Evolutionary conservation across 2,113 vertebrate species (phyloP).

Genomic region (Oryzias woworae): DNA sequence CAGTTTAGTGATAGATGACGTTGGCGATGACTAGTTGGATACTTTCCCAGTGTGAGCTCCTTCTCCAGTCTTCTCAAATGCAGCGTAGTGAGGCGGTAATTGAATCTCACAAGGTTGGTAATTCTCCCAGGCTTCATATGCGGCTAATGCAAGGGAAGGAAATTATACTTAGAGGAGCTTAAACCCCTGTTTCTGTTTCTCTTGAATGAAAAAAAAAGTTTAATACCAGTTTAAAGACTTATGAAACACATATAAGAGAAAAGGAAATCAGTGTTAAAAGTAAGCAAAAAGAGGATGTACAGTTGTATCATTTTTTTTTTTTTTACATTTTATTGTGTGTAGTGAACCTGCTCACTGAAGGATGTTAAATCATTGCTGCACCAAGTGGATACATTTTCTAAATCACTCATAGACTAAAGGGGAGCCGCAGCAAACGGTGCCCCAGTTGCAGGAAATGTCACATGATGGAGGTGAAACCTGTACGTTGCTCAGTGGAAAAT

Average conservation of each 20-base stretch:
- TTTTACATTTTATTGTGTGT: conserved; percentile 26
- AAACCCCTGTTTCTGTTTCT: conserved; percentile 55
- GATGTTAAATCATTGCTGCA: background rate
- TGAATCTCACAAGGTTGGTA: conserved; percentile 72
- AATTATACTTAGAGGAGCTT: conserved; percentile 55
- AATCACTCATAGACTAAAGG: conserved; percentile 7
- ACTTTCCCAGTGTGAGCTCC: conserved; percentile 64
- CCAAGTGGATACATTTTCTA: conserved; percentile 3
- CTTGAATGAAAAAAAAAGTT: conserved; percentile 23
- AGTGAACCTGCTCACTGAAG: background rate
- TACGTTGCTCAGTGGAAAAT: conserved; percentile 39
- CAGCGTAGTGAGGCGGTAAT: conserved; percentile 67
- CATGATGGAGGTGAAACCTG: conserved; percentile 23
- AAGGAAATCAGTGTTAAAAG: conserved; percentile 59
- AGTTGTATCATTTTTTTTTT: background rate
- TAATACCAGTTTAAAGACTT: conserved; percentile 62
- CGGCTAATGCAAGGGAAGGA: conserved; percentile 56
- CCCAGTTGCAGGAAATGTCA: conserved; percentile 21
- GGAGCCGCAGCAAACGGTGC: conserved; percentile 10
- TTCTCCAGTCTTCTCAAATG: conserved; percentile 64
- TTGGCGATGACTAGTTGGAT: conserved; percentile 46
- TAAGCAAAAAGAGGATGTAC: background rate
- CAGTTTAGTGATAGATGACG: conserved; percentile 70
- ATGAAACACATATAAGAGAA: conserved; percentile 69
- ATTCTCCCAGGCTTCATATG: conserved; percentile 67